A percentile compares a stretch with the other conserved stretches of the same genome.
Evolutionary conservation across 2,113 vertebrate species (phyloP).

Genomic region (Cephalopholis sonnerati): DNA sequence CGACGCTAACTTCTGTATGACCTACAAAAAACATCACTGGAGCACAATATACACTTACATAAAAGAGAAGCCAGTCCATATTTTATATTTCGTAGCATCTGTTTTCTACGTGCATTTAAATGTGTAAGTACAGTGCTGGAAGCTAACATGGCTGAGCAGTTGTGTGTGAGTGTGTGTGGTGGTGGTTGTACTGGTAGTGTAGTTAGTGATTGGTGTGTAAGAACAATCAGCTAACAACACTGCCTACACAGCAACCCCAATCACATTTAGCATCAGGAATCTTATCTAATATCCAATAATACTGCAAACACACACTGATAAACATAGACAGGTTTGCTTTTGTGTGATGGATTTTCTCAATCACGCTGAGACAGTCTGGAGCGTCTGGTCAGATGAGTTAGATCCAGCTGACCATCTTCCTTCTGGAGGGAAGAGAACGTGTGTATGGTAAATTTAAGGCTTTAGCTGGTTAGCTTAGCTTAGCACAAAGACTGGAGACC

Average conservation of each 20-base stretch:
- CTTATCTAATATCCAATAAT: too few species aligned
- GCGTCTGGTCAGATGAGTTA: too few species aligned
- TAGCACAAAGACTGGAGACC: too few species aligned
- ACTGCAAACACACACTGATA: background rate
- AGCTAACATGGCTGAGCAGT: background rate
- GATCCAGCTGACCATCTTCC: background rate
- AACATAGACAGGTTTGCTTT: background rate
- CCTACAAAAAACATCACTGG: too few species aligned
- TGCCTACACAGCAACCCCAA: conserved; percentile 63
- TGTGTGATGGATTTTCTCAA: background rate
- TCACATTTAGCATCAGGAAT: background rate
- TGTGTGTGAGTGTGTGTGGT: background rate
- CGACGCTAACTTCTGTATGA: too few species aligned
- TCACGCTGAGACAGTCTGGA: too few species aligned
- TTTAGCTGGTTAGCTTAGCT: too few species aligned
- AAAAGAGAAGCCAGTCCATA: too few species aligned
- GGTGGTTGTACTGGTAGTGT: conserved; percentile 60
- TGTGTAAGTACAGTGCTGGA: background rate
- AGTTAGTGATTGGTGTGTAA: conserved; percentile 52
- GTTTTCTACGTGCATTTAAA: too few species aligned
- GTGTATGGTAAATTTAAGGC: too few species aligned
- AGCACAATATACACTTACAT: too few species aligned
- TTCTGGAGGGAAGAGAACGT: background rate
- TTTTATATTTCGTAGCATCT: too few species aligned
- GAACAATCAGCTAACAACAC: conserved; percentile 64